Evolutionary conservation across 2,797 vertebrate genomes (phyloP).

Genomic region (Poecilia picta): DNA sequence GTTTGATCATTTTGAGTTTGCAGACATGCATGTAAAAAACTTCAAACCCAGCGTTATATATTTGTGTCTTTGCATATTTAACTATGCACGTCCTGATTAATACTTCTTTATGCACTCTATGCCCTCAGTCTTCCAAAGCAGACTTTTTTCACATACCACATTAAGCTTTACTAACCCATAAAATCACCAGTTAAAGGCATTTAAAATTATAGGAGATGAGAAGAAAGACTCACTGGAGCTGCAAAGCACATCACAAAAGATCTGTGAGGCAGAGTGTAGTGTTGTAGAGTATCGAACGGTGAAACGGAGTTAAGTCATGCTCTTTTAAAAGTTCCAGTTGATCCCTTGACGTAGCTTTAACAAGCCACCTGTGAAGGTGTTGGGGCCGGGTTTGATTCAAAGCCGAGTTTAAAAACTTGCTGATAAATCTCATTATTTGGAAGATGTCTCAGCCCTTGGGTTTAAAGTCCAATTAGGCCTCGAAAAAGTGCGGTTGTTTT

Average conservation of each 20-base stretch:
- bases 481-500: slow-evolving; percentile 36
- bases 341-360: slow-evolving; percentile 11
- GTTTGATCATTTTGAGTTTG: background rate
- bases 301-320: slow-evolving; percentile 5
- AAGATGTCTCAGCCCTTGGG: slow-evolving; percentile 18
- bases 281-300: slow-evolving; percentile 5
- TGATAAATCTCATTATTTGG: slow-evolving; percentile 42
- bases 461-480: slow-evolving; percentile 46
- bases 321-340: slow-evolving; percentile 5
- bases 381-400: slow-evolving; percentile 22
- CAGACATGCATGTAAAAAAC: background rate
- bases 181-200: slow-evolving; percentile 10
- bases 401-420: slow-evolving; percentile 41
- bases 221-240: background rate
- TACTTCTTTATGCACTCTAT: background rate
- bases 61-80: background rate
- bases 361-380: slow-evolving; percentile 26
- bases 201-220: background rate
- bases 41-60: background rate
- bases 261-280: background rate
- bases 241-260: slow-evolving; percentile 2
- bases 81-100: background rate
- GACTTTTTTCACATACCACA: slow-evolving; percentile 1
- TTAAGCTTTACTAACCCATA: slow-evolving; percentile 1
- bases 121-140: background rate